Evolutionary conservation across 2,797 vertebrate genomes (phyloP), one percentile per base, ranked within the genome.

Genomic region (Margarornis squamiger): DNA sequence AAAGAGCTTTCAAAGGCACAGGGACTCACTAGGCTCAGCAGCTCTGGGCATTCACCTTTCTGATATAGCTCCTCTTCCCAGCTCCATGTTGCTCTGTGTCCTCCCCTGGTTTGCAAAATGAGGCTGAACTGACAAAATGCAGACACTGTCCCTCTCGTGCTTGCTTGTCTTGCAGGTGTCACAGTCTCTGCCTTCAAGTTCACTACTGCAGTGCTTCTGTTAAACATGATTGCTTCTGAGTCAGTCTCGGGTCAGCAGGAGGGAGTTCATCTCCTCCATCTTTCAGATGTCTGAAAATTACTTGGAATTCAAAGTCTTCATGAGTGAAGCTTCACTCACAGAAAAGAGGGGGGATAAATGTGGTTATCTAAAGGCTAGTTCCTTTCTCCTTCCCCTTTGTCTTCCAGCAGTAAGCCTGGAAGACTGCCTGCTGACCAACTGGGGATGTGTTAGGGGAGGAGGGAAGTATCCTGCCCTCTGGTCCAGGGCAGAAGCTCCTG

Each of bases 121-220:
- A 76, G 49, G 14, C 59, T 46, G 71, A 89, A 75, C 51, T 66
- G 57, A 27, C 46, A 67, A 61, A 72, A 36, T 1, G 0, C 8
- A n/a, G 66, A 15, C 32, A 12, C 26, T 49, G 58, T 36, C 18
- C 36, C 24, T 63, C 2, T 67, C 0, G 0, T 39, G 29, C 43
- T 27, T 72, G 45, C 43, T 70, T 0, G 5, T 43, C 70, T 70
- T 0, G 0, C 38, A 38, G 67, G 36, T 82, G 51, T 65, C 85
- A 21, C 6, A 0, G 43, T 32, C 72, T 62, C 43, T 73, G 72
- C 18, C 9, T 67, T 70, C 77, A 38, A 36, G 70, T 81, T 78
- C 74, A 26, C 62, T 75, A 43, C n/a, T 38, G 63, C 68, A 58
- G 63, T 3, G 0, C 34, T 72, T 70, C n/a, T 55, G 54, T 52